These are phyloP conservation scores for Gallinago jamesoni DNA, from an alignment of 2,113 vertebrate species.

Conservation along the genomic window DNA sequence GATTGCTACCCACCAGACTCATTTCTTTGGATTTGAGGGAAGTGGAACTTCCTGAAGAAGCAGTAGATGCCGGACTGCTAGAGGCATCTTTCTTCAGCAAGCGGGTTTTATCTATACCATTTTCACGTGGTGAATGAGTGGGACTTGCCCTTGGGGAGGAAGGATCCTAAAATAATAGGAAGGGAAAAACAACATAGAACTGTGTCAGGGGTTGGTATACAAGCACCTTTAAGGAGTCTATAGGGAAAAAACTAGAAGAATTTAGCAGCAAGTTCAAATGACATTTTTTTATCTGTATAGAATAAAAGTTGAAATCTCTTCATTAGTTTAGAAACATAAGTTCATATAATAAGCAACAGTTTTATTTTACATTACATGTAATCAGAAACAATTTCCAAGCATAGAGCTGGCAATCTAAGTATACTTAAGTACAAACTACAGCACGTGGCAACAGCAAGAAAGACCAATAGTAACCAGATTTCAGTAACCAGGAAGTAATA, in stretches of 20 bases:
- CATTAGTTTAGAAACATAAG: not conserved
- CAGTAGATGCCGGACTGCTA: constrained; percentile 84
- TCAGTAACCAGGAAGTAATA: no score
- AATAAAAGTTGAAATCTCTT: not conserved
- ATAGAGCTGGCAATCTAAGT: not conserved
- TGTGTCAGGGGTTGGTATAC: not conserved
- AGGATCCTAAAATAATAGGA: constrained; percentile 73
- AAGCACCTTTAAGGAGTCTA: not conserved
- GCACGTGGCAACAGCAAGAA: not conserved
- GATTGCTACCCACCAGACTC: constrained; percentile 72
- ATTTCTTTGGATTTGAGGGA: constrained; percentile 89
- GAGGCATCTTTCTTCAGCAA: constrained; percentile 85
- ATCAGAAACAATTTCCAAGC: not conserved
- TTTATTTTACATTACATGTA: not conserved
- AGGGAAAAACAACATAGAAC: not conserved
- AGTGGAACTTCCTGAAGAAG: constrained; percentile 84
- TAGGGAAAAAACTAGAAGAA: not conserved
- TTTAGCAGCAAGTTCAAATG: not conserved
- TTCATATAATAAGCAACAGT: not conserved
- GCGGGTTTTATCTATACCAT: constrained; percentile 83
- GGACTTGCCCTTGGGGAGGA: constrained; percentile 84
- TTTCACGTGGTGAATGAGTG: constrained; percentile 83
- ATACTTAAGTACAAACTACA: not conserved
- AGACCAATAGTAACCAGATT: not conserved
- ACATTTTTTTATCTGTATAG: not conserved